A percentile compares a stretch with the other conserved stretches of the same genome.
phyloP scores from a whole-genome alignment of 2,113 vertebrate species.

The Sinocyclocheilus rhinocerous region DNA sequence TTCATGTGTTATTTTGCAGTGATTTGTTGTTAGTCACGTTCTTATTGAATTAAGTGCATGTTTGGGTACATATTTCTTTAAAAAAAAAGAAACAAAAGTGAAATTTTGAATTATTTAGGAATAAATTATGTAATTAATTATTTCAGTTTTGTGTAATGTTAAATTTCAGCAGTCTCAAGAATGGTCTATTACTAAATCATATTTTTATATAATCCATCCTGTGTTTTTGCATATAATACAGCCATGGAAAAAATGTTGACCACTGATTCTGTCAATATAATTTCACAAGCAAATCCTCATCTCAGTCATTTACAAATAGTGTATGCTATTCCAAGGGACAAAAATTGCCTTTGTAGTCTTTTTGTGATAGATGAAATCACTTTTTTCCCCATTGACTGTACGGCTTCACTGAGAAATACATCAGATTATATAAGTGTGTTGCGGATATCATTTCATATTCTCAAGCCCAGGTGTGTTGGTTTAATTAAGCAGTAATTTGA shows the following conservation, averaged over 20 bases:
- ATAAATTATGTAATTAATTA: no score
- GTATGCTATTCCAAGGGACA: background rate
- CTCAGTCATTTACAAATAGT: background rate
- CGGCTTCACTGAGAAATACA: background rate
- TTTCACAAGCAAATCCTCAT: background rate
- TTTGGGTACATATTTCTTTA: background rate
- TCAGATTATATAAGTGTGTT: background rate
- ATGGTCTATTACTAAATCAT: background rate
- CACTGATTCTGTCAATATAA: background rate
- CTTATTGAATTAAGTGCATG: background rate
- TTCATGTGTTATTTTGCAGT: background rate
- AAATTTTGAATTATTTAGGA: no score
- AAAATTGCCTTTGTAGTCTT: background rate
- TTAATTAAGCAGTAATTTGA: slow-evolving; percentile 10
- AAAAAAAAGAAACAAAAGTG: background rate
- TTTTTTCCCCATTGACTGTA: background rate
- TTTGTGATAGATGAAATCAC: background rate
- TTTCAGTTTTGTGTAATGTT: background rate
- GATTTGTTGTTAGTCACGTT: background rate
- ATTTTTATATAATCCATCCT: background rate
- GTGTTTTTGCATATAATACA: background rate
- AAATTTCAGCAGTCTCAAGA: background rate
- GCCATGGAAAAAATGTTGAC: background rate
- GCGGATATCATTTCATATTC: background rate
- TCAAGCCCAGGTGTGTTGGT: background rate